Evolutionary conservation across 2,113 vertebrate species (phyloP).

Genomic region (Elephas maximus): DNA sequence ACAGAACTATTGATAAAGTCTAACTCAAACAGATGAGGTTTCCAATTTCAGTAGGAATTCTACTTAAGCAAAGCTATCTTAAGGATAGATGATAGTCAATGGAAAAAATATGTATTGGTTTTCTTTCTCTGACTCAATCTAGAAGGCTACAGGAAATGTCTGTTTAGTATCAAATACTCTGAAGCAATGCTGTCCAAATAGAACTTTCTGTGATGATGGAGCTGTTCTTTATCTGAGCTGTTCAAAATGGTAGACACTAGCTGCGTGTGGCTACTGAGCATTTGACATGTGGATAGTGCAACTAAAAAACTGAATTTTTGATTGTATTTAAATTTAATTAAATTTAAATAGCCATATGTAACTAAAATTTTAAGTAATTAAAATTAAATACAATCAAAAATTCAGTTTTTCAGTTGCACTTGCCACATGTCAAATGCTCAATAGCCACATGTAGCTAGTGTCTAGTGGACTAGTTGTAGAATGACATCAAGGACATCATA

Average conservation of each 20-base stretch:
- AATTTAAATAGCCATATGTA: not conserved
- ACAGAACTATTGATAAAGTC: conserved; percentile 11
- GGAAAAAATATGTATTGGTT: not conserved
- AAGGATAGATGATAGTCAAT: not conserved
- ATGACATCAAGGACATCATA: no score
- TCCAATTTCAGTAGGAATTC: not conserved
- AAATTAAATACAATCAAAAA: no score
- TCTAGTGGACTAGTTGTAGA: no score
- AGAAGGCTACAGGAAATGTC: not conserved
- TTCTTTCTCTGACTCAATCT: not conserved
- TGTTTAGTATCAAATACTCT: not conserved
- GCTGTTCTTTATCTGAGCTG: not conserved
- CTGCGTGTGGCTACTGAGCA: not conserved
- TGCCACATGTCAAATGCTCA: no score
- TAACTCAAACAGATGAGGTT: not conserved
- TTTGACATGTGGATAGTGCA: not conserved
- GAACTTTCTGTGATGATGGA: not conserved
- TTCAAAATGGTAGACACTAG: not conserved
- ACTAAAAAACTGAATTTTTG: not conserved
- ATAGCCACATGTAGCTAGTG: not conserved
- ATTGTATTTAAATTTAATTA: conserved; percentile 14
- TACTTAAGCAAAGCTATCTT: not conserved
- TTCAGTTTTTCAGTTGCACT: no score
- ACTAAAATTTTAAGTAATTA: no score
- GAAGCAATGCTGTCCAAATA: not conserved